These are phyloP conservation scores for Gallinago paraguaiae DNA, from an alignment of 2,113 vertebrate genomes.

Conservation along the genomic window DNA sequence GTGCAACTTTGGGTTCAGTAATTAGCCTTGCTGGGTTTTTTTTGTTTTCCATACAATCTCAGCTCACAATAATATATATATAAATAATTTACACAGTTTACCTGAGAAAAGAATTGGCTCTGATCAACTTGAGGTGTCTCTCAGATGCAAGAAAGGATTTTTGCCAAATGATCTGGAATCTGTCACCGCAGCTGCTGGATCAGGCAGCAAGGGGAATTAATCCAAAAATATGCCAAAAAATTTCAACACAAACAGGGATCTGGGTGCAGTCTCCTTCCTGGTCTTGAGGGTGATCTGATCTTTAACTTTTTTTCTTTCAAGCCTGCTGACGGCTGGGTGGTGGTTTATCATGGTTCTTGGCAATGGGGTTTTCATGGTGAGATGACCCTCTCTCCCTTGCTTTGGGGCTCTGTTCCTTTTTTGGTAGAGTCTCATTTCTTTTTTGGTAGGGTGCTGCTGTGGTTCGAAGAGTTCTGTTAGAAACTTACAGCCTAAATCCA, in stretches of 20 bases:
- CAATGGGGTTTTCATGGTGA: neutral
- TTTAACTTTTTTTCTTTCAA: neutral
- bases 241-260: neutral
- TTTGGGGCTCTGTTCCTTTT: neutral
- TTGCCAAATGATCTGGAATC: neutral
- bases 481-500: neutral
- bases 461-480: neutral
- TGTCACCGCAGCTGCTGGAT: neutral
- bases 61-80: neutral
- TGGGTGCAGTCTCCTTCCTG: neutral
- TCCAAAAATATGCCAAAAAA: slow-evolving; percentile 29
- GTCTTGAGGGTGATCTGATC: neutral
- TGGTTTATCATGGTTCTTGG: neutral
- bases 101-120: neutral
- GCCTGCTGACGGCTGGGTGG: neutral
- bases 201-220: neutral
- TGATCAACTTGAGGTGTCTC: neutral
- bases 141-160: neutral
- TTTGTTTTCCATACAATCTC: neutral
- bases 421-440: neutral
- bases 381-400: neutral
- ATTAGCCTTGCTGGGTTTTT: neutral
- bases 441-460: neutral
- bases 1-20: neutral
- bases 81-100: neutral